phyloP scores from a whole-genome alignment of 2,888 invertebrate species.

The Tipula lateralis region DNA sequence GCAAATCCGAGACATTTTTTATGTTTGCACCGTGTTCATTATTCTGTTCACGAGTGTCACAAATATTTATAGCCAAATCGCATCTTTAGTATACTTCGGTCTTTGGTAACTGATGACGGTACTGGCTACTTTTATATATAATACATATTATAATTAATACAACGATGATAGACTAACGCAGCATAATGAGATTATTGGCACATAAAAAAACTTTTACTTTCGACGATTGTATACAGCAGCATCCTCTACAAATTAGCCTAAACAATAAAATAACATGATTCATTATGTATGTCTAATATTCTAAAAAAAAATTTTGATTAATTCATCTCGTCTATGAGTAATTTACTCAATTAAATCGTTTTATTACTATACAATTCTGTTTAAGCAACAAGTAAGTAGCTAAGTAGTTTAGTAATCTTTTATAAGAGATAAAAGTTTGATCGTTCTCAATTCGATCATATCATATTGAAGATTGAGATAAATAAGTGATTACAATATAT shows the following conservation, averaged over 20 bases:
- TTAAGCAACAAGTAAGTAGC: background rate
- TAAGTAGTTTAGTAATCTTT: background rate
- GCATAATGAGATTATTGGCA: background rate
- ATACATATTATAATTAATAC: too few relatives aligned
- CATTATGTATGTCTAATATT: background rate
- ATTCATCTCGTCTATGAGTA: conserved; percentile 1
- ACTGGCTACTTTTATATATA: background rate
- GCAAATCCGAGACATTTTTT: too few relatives aligned
- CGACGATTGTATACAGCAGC: background rate
- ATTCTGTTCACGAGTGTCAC: too few relatives aligned
- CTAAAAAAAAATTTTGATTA: background rate
- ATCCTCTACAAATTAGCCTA: background rate
- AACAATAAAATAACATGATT: background rate
- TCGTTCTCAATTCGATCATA: background rate
- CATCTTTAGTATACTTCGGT: background rate
- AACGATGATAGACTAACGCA: background rate
- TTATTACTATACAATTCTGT: background rate
- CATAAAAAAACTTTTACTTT: background rate
- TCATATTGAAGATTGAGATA: background rate
- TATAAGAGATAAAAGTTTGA: background rate
- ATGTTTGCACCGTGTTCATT: too few relatives aligned
- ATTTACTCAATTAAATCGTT: background rate
- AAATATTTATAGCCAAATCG: background rate
- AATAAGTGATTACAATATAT: background rate
- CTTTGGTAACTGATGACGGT: too few relatives aligned